These are phyloP conservation scores for Chlorospingus flavigularis DNA, from an alignment of 2,797 vertebrate species.

Conservation along the genomic window DNA sequence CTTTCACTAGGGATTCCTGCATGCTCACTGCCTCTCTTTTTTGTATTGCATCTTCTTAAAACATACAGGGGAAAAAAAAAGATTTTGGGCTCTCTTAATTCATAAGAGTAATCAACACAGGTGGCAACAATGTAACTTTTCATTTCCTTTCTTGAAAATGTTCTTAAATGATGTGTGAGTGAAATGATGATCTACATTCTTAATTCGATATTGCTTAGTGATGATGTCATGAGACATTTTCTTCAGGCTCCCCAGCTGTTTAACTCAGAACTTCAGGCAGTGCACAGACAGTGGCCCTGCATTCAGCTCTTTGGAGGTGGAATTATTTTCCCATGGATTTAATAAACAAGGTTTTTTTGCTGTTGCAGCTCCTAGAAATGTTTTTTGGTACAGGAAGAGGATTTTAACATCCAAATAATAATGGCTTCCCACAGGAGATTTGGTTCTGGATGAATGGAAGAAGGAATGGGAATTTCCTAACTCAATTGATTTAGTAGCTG, in stretches of 20 bases:
- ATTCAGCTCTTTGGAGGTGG: conserved; percentile 17
- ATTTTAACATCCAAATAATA: conserved; percentile 69
- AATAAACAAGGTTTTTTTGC: conserved; percentile 52
- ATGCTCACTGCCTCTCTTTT: background rate
- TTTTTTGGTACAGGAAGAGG: conserved; percentile 60
- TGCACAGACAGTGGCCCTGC: conserved; percentile 19
- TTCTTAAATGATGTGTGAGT: conserved; percentile 34
- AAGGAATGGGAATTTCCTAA: conserved; percentile 65
- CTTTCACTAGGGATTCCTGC: background rate
- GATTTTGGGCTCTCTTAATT: background rate
- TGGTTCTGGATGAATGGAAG: conserved; percentile 61
- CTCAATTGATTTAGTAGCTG: conserved; percentile 69
- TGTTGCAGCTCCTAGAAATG: conserved; percentile 40
- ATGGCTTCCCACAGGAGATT: conserved; percentile 64
- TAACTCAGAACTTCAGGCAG: background rate
- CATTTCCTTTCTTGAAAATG: conserved; percentile 66
- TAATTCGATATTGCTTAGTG: conserved; percentile 16
- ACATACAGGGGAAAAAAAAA: background rate
- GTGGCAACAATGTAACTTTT: conserved; percentile 63
- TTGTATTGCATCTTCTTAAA: background rate
- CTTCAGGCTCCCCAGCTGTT: conserved; percentile 22
- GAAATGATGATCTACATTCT: conserved; percentile 52
- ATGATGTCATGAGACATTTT: conserved; percentile 43
- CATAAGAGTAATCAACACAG: conserved; percentile 43
- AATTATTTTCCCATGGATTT: conserved; percentile 60